phyloP scores from a whole-genome alignment of 2,888 invertebrate genomes.

The Leptinotarsa juncta region DNA sequence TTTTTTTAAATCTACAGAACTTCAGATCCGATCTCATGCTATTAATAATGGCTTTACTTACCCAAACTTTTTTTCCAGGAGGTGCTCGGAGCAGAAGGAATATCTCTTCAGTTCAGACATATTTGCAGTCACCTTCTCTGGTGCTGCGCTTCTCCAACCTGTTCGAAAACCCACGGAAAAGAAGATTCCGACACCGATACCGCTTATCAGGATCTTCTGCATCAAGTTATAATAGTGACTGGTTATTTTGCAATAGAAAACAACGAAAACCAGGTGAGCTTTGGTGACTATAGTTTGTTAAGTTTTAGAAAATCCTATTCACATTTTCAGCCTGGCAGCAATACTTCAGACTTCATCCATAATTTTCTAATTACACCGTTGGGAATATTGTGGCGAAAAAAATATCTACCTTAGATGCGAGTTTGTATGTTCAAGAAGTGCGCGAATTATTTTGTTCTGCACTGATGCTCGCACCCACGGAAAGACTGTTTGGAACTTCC shows the following conservation, averaged over 20 bases:
- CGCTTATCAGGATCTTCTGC: conserved; percentile 74
- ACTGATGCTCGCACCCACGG: too few species aligned
- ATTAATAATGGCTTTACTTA: not conserved
- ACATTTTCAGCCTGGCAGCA: too few species aligned
- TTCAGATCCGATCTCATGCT: not conserved
- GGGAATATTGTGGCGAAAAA: too few species aligned
- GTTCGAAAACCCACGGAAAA: conserved; percentile 67
- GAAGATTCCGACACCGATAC: conserved; percentile 65
- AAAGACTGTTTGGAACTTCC: too few species aligned
- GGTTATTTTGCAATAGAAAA: conserved; percentile 88
- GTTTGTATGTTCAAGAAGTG: too few species aligned
- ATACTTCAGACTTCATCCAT: too few species aligned
- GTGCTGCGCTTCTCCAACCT: conserved; percentile 66
- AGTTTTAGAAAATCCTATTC: too few species aligned
- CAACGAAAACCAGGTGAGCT: conserved; percentile 78
- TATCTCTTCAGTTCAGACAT: conserved; percentile 87
- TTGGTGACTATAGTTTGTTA: not conserved
- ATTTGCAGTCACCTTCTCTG: conserved; percentile 86
- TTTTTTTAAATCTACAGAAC: too few species aligned
- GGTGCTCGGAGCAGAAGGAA: conserved; percentile 84
- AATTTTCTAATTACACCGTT: too few species aligned
- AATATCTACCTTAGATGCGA: too few species aligned
- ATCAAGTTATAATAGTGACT: conserved; percentile 82
- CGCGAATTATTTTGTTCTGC: too few species aligned
- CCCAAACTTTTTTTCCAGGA: conserved; percentile 67